phyloP scores from a whole-genome alignment of 2,888 invertebrate species.

The Carpatolechia fugitivella region DNA sequence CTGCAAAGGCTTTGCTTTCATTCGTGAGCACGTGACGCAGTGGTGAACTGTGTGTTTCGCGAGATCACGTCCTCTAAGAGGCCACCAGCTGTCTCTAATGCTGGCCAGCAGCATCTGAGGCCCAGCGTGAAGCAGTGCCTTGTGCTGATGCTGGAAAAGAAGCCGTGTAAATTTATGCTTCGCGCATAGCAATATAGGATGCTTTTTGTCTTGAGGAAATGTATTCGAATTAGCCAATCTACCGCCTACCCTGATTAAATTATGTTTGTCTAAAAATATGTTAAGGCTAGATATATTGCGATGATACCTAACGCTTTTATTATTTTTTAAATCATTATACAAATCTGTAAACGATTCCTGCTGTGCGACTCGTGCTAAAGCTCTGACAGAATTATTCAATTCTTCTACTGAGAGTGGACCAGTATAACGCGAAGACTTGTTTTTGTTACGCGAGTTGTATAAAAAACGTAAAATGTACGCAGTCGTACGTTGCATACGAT shows the following conservation, averaged over 20 bases:
- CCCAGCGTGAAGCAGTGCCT: slow-evolving; percentile 9
- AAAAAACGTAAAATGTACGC: slow-evolving; percentile 16
- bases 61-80: slow-evolving; percentile 21
- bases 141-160: background rate
- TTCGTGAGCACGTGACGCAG: slow-evolving; percentile 20
- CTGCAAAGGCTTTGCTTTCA: slow-evolving; percentile 15
- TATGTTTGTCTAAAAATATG: slow-evolving; percentile 3
- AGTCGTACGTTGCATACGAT: background rate
- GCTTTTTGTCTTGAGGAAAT: slow-evolving; percentile 10
- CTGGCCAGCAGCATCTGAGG: slow-evolving; percentile 7
- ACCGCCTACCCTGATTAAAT: slow-evolving; percentile 10
- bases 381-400: background rate
- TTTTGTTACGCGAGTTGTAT: slow-evolving; percentile 12
- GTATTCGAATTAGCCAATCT: background rate
- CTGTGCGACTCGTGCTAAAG: slow-evolving; percentile 4
- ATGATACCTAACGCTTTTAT: background rate
- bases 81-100: slow-evolving; percentile 19
- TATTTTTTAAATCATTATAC: slow-evolving; percentile 10
- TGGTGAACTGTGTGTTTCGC: slow-evolving; percentile 17
- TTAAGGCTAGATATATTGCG: background rate
- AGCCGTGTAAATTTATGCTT: slow-evolving; percentile 6
- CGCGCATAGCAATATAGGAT: slow-evolving; percentile 3
- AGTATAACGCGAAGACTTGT: background rate
- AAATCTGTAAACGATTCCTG: slow-evolving; percentile 3
- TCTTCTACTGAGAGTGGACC: slow-evolving; percentile 6